Evolutionary conservation across 2,797 vertebrate genomes (phyloP).

Genomic region (Arnoldichthys spilopterus): DNA sequence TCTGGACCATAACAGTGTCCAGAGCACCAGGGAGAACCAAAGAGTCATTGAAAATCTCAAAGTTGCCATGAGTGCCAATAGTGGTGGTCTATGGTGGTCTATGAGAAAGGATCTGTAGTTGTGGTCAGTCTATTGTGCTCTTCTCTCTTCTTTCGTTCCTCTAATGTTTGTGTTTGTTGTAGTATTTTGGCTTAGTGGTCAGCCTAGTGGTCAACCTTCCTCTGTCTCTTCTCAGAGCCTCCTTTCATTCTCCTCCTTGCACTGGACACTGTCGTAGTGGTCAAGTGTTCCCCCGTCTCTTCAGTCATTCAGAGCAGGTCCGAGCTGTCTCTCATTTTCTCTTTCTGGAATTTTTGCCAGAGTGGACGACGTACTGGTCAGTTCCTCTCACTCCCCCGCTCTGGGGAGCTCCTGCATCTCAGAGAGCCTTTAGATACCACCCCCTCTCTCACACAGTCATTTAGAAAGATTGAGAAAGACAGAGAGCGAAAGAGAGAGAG

Average conservation of each 20-base stretch:
- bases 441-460: slow-evolving; percentile 77
- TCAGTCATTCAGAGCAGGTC: background rate
- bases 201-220: slow-evolving; percentile 15
- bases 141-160: background rate
- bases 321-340: background rate
- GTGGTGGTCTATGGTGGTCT: slow-evolving; percentile 34
- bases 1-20: slow-evolving; percentile 19
- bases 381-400: slow-evolving; percentile 59
- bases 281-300: background rate
- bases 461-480: slow-evolving; percentile 67
- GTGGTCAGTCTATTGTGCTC: background rate
- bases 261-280: background rate
- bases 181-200: slow-evolving; percentile 15
- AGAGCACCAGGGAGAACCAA: slow-evolving; percentile 35
- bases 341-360: slow-evolving; percentile 19
- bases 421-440: slow-evolving; percentile 73
- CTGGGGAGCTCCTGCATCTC: slow-evolving; percentile 74
- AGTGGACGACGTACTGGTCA: slow-evolving; percentile 31
- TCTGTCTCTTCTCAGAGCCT: background rate
- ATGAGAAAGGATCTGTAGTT: background rate
- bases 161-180: background rate
- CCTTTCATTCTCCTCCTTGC: background rate
- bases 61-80: slow-evolving; percentile 43
- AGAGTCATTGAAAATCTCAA: slow-evolving; percentile 29
- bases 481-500: slow-evolving; percentile 45